Evolutionary conservation across 1,140 invertebrate genomes (phyloP).

Genomic region (Matsumurasca onukii): DNA sequence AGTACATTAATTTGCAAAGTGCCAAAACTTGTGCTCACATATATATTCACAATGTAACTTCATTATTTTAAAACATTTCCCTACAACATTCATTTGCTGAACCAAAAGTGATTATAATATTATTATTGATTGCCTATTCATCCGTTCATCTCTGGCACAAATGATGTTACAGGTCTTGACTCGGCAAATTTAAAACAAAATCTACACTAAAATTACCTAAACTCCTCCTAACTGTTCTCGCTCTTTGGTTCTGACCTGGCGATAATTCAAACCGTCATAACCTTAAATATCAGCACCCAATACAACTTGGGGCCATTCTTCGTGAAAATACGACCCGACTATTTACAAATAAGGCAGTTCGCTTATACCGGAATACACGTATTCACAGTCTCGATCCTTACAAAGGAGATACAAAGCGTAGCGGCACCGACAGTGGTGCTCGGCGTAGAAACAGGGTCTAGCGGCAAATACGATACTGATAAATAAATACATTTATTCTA

Average conservation of each 20-base stretch:
- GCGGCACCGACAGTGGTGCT: neutral
- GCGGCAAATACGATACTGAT: neutral
- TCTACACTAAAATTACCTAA: too few species aligned
- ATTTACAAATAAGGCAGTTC: constrained; percentile 18
- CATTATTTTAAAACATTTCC: too few species aligned
- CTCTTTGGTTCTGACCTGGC: neutral
- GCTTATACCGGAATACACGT: neutral
- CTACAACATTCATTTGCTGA: too few species aligned
- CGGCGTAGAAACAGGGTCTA: neutral
- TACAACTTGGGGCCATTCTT: constrained; percentile 12
- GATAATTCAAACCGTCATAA: neutral
- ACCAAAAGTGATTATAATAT: too few species aligned
- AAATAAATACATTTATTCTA: constrained; percentile 17
- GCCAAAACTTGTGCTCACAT: too few species aligned
- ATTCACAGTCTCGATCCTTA: neutral
- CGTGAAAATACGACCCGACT: neutral
- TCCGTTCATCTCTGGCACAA: too few species aligned
- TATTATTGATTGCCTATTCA: too few species aligned
- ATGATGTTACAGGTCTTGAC: too few species aligned
- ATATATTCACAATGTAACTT: too few species aligned
- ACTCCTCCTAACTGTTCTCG: neutral
- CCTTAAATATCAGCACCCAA: neutral
- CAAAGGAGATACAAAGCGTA: neutral
- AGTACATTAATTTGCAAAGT: too few species aligned
- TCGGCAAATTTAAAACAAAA: too few species aligned